These are phyloP conservation scores for Microtus montanus DNA, from an alignment of 2,113 vertebrate genomes.

Conservation along the genomic window DNA sequence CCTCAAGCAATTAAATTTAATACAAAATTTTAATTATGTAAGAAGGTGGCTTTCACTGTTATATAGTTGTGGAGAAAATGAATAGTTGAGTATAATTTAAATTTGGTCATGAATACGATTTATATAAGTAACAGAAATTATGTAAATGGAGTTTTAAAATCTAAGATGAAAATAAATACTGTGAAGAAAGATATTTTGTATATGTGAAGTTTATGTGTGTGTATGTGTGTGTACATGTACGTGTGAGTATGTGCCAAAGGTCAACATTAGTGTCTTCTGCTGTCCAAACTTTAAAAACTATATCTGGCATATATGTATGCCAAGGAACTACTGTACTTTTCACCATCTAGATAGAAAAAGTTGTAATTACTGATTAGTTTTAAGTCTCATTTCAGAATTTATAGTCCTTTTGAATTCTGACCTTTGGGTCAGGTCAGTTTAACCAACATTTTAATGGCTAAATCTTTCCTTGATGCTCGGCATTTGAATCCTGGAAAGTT, in stretches of 20 bases:
- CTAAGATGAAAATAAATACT: slow-evolving; percentile 24
- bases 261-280: not conserved
- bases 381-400: slow-evolving; percentile 32
- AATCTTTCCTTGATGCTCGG: not conserved
- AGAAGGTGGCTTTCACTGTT: slow-evolving; percentile 4
- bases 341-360: not conserved
- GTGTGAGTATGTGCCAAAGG: not conserved
- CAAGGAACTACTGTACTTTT: not conserved
- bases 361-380: slow-evolving; percentile 1
- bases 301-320: not conserved
- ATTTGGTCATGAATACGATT: not conserved
- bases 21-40: not conserved
- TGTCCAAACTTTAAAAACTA: not conserved
- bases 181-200: not conserved
- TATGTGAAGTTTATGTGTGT: not conserved
- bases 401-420: slow-evolving; percentile 15
- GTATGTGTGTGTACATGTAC: not conserved
- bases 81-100: slow-evolving; percentile 26
- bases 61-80: not conserved
- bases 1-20: not conserved
- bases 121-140: slow-evolving; percentile 8
- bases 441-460: not conserved
- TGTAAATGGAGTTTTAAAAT: slow-evolving; percentile 7
- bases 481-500: not conserved
- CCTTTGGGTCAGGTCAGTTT: slow-evolving; percentile 14